A percentile compares a stretch with the other conserved stretches of the same genome.
Evolutionary conservation across 2,797 vertebrate species (phyloP).

Genomic region (Muraenolepis orangiensis): DNA sequence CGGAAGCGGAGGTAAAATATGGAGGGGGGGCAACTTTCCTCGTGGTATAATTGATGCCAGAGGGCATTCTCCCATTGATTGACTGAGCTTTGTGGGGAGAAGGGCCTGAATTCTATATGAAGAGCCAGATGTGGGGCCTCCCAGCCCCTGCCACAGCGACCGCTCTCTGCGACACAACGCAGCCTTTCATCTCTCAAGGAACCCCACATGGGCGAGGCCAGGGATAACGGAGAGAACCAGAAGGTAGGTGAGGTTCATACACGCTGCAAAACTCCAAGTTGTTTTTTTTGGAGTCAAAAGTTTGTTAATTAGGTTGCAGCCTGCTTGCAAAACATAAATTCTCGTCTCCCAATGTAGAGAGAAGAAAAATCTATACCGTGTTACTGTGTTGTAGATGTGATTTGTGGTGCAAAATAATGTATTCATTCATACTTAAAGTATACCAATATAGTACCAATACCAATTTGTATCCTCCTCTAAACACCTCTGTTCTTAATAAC

Average conservation of each 20-base stretch:
- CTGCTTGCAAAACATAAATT: neutral
- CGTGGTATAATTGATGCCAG: constrained; percentile 40
- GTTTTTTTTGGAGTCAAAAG: neutral
- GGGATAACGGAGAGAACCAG: neutral
- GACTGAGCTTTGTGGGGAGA: constrained; percentile 18
- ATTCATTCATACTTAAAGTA: neutral
- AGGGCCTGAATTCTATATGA: constrained; percentile 19
- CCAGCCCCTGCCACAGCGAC: neutral
- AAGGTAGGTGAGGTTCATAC: neutral
- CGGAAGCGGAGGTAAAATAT: constrained; percentile 37
- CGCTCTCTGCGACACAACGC: neutral
- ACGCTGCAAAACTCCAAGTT: neutral
- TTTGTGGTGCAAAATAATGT: neutral
- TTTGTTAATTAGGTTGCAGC: neutral
- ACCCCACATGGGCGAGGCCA: neutral
- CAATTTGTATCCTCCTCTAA: neutral
- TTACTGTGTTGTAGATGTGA: neutral
- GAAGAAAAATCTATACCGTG: neutral
- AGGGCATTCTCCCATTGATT: constrained; percentile 46
- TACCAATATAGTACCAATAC: neutral
- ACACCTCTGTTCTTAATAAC: neutral
- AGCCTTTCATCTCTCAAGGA: neutral
- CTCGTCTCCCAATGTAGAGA: neutral
- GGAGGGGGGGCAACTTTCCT: constrained; percentile 31
- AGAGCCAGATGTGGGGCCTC: neutral